Base-by-base conservation (phyloP, 2,113 vertebrate genomes). In the Ophiodon elongatus region DNA sequence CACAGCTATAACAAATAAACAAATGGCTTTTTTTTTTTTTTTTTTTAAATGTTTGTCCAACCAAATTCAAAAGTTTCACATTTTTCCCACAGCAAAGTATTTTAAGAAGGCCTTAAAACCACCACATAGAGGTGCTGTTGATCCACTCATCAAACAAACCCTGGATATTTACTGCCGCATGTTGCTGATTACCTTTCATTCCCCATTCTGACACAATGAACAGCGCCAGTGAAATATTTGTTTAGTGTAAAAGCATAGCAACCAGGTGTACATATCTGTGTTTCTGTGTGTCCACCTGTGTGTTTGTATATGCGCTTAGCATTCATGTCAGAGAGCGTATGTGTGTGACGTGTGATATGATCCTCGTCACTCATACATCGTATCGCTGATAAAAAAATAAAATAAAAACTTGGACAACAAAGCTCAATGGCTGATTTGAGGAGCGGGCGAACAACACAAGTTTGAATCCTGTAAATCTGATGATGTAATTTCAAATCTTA, bases 111-210 rank as follows among this genome's bases (percentile, higher is more conserved):
- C 8, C 68, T 8, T 65, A 5, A 39, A 56, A 29, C 0, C n/a
- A 43, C 79, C 88, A 92, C 88, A 80, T 0, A 5, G 76, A 17
- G 91, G 85, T 33, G 56, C 45, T 85, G 74, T 79, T 65, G 79
- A 5, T n/a, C 1, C 35, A 73, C 19, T 70, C 33, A 4, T n/a
- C 45, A 4, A 76, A 31, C 21, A 2, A 11, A 6, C 27, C 0
- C 13, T 64, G 33, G 6, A 54, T 56, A 62, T 79, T 69, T 64
- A 9, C 13, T 52, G n/a, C 21, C 15, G 21, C n/a, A 8, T 31
- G 57, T 15, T 25, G 47, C 45, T 47, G 33, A 57, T 75, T 0
- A 41, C 9, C 6, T 37, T 59, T 63, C 10, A 37, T 79, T 11
- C 8, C 23, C 23, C 4, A 1, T 54, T 66, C 27, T 45, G 33